phyloP scores from a whole-genome alignment of 1,140 invertebrate genomes.

The Tetranychus cinnabarinus region DNA sequence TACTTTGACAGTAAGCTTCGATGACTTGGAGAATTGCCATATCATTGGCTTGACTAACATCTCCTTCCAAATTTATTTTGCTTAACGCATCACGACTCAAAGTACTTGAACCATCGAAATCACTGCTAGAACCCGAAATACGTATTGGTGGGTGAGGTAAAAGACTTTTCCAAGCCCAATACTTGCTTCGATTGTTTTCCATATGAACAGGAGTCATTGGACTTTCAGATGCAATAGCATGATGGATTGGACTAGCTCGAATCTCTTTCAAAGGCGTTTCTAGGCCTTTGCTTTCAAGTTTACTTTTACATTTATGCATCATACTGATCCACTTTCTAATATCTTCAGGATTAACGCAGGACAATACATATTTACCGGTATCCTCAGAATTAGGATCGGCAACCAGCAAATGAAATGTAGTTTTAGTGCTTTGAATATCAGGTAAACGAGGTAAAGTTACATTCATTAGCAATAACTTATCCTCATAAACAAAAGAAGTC shows the following conservation, averaged over 20 bases:
- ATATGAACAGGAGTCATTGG: neutral
- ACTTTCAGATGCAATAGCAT: neutral
- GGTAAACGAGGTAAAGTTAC: neutral
- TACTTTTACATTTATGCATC: neutral
- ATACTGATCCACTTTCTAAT: neutral
- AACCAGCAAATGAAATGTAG: neutral
- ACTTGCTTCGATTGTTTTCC: neutral
- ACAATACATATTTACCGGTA: neutral
- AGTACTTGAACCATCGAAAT: neutral
- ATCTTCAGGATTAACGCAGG: neutral
- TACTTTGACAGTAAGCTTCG: neutral
- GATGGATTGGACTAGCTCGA: neutral
- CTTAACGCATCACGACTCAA: no score
- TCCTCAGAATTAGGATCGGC: neutral
- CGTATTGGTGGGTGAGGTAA: neutral
- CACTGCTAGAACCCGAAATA: neutral
- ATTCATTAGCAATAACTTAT: neutral
- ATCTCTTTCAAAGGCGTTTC: neutral
- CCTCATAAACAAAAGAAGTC: slow-evolving; percentile 75
- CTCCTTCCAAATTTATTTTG: neutral
- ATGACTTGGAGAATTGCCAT: neutral
- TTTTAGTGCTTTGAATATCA: neutral
- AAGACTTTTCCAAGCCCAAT: neutral
- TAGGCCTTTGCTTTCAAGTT: neutral
- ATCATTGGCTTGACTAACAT: neutral